Conservation (phyloP, 2,888 invertebrate genomes). For the Drosophila putrida region DNA sequence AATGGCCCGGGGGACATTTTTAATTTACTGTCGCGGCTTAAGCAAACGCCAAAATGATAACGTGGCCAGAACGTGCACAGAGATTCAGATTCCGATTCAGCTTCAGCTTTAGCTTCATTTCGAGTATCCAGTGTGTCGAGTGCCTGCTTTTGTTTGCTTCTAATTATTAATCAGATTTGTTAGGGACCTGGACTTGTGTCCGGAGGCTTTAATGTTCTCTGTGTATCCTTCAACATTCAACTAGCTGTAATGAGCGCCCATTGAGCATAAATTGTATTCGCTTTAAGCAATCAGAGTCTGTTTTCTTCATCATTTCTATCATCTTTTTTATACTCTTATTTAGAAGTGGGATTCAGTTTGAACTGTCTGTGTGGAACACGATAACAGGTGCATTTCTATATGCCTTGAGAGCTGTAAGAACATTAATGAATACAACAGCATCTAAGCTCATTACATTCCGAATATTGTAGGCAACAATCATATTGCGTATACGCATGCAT, state of each 20-base stretch:
- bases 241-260: constrained; percentile 51
- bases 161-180: constrained; percentile 74
- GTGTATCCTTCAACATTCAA: constrained; percentile 23
- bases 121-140: constrained; percentile 20
- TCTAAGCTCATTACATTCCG: background rate
- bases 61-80: constrained; percentile 39
- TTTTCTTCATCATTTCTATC: constrained; percentile 20
- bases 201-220: constrained; percentile 16
- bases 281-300: constrained; percentile 59
- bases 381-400: constrained; percentile 32
- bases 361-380: background rate
- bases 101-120: background rate
- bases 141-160: constrained; percentile 64
- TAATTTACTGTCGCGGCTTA: constrained; percentile 72
- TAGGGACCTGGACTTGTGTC: constrained; percentile 7
- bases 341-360: background rate
- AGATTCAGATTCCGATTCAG: background rate
- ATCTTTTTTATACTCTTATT: background rate
- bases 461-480: background rate
- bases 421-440: background rate
- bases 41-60: constrained; percentile 54
- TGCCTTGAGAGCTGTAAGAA: background rate
- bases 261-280: constrained; percentile 58
- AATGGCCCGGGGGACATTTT: constrained; percentile 79
- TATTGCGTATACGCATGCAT: constrained; percentile 1